These are phyloP conservation scores for Cavia aperea DNA, from an alignment of 2,113 vertebrate species.

Conservation along the genomic window DNA sequence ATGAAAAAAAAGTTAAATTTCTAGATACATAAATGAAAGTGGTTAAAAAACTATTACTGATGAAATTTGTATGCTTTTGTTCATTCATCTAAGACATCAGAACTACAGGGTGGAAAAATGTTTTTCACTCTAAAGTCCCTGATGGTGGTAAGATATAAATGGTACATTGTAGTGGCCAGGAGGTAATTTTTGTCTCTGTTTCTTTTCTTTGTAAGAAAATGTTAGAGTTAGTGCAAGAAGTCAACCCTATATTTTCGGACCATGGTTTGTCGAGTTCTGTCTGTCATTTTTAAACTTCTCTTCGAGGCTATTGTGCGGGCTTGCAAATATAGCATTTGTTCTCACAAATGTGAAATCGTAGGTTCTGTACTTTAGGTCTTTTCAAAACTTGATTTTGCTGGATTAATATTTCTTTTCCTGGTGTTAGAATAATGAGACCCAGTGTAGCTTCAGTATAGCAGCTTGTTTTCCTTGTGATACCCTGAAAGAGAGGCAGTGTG, in stretches of 20 bases:
- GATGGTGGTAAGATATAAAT: conserved; percentile 11
- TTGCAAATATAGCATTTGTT: background rate
- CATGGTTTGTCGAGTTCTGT: background rate
- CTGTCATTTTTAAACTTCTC: conserved; percentile 23
- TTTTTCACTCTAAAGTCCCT: conserved; percentile 12
- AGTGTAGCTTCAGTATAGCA: conserved; percentile 42
- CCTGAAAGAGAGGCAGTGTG: conserved; percentile 31
- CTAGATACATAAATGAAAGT: background rate
- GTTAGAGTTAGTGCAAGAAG: background rate
- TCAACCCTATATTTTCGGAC: background rate
- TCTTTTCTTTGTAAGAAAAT: conserved; percentile 28
- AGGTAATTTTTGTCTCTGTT: background rate
- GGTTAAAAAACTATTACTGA: background rate
- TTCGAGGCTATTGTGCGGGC: background rate
- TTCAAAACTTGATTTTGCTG: conserved; percentile 43
- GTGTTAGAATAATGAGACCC: conserved; percentile 23
- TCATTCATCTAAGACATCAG: background rate
- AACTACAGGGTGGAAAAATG: background rate
- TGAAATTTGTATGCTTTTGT: background rate
- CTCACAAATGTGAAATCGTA: conserved; percentile 44
- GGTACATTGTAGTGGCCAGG: background rate
- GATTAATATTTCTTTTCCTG: conserved; percentile 36
- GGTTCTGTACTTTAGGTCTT: conserved; percentile 33
- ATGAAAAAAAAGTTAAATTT: background rate
- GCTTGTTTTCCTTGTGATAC: conserved; percentile 62